These are phyloP conservation scores for Drosophila kohkoa DNA, from an alignment of 1,140 invertebrate genomes.

Conservation along the genomic window DNA sequence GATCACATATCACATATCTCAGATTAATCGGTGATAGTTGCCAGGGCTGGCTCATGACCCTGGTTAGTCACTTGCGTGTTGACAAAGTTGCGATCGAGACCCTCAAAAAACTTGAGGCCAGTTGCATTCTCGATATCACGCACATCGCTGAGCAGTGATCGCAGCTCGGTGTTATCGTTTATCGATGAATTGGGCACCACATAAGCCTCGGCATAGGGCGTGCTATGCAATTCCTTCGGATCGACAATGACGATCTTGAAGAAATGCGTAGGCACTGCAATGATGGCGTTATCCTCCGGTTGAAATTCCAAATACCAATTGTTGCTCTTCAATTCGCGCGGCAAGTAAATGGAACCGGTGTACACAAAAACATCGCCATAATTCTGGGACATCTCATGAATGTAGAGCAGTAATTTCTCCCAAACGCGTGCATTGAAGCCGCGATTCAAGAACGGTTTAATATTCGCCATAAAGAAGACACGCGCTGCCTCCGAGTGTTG, in stretches of 20 bases:
- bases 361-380: conserved; percentile 96
- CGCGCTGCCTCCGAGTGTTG: conserved; percentile 85
- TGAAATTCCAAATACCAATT: conserved; percentile 97
- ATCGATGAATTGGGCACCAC: conserved; percentile 96
- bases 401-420: conserved; percentile 96
- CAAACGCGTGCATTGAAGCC: conserved; percentile 97
- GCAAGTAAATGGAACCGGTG: conserved; percentile 98
- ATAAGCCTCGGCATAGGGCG: conserved; percentile 95
- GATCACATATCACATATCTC: not conserved
- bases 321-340: conserved; percentile 90
- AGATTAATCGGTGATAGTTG: conserved; percentile 7
- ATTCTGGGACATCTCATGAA: conserved; percentile 90
- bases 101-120: conserved; percentile 96
- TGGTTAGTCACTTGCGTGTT: conserved; percentile 38
- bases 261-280: conserved; percentile 99
- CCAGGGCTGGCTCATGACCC: not conserved
- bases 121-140: conserved; percentile 96
- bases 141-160: conserved; percentile 92
- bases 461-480: conserved; percentile 97
- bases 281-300: conserved; percentile 96
- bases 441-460: conserved; percentile 97
- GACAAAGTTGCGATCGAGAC: conserved; percentile 78
- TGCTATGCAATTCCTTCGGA: conserved; percentile 86
- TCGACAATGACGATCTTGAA: conserved; percentile 96
- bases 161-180: conserved; percentile 90